Conservation (phyloP, 2,888 invertebrate species). For the Onchidella celtica region DNA sequence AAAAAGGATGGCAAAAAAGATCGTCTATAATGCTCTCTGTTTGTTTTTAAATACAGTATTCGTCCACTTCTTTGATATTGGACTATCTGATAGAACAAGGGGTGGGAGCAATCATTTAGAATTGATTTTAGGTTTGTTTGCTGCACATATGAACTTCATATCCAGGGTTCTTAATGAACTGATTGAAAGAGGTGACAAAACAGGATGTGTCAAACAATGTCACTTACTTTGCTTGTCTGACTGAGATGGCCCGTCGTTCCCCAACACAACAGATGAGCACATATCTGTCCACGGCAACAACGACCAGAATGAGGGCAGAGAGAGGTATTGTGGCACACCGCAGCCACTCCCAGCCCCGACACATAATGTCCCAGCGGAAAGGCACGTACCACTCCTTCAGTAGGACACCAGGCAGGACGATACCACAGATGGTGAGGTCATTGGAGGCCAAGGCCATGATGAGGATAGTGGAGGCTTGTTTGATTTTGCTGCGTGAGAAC, state of each 20-base stretch:
- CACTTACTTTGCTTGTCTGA: slow-evolving; percentile 32
- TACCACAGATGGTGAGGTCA: slow-evolving; percentile 66
- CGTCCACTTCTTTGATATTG: too few species aligned
- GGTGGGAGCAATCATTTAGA: too few species aligned
- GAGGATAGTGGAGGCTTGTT: slow-evolving; percentile 64
- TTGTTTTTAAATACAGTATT: too few species aligned
- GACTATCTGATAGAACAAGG: too few species aligned
- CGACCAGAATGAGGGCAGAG: slow-evolving; percentile 66
- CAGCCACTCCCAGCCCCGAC: slow-evolving; percentile 63
- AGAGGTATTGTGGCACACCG: slow-evolving; percentile 62
- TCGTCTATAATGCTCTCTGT: too few species aligned
- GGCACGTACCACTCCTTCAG: slow-evolving; percentile 55
- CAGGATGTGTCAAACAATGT: too few species aligned
- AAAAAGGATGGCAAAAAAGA: too few species aligned
- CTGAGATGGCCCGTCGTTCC: slow-evolving; percentile 14
- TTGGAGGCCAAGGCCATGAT: slow-evolving; percentile 67
- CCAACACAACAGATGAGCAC: slow-evolving; percentile 60
- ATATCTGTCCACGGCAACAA: slow-evolving; percentile 72
- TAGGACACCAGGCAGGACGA: slow-evolving; percentile 70
- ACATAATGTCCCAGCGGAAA: slow-evolving; percentile 61
- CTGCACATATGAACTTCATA: too few species aligned
- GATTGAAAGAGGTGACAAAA: too few species aligned
- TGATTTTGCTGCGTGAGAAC: slow-evolving; percentile 55
- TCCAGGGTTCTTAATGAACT: background rate
- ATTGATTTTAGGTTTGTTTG: too few species aligned